phyloP scores from a whole-genome alignment of 2,113 vertebrate genomes.

The Scartelaos histophorus region DNA sequence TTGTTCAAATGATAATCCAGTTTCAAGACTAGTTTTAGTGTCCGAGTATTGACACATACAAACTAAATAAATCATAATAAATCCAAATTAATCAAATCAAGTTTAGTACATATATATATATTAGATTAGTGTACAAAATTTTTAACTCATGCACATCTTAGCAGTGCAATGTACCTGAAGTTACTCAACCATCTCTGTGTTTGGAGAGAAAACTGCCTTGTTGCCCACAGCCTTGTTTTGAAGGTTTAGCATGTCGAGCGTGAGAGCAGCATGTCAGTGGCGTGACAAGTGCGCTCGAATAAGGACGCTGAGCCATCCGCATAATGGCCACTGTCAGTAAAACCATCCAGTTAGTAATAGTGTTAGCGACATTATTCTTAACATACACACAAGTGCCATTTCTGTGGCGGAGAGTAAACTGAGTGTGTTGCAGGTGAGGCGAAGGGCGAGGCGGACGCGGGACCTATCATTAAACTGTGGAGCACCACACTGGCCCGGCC shows the following conservation, averaged over 20 bases:
- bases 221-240: slow-evolving; percentile 31
- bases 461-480: slow-evolving; percentile 74
- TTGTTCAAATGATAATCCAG: no score
- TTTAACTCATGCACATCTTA: neutral
- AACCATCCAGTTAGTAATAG: slow-evolving; percentile 72
- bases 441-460: slow-evolving; percentile 70
- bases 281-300: slow-evolving; percentile 70
- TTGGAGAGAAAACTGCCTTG: slow-evolving; percentile 20
- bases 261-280: slow-evolving; percentile 65
- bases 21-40: no score
- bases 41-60: no score
- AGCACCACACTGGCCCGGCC: slow-evolving; percentile 56
- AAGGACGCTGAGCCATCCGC: slow-evolving; percentile 67
- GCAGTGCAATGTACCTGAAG: slow-evolving; percentile 19
- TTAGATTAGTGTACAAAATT: neutral
- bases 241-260: slow-evolving; percentile 49
- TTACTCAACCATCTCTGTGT: slow-evolving; percentile 22
- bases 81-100: no score
- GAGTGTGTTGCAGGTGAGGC: slow-evolving; percentile 74
- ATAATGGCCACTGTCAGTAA: slow-evolving; percentile 71
- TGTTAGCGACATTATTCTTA: slow-evolving; percentile 68
- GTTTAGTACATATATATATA: no score
- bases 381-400: slow-evolving; percentile 48
- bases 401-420: slow-evolving; percentile 56
- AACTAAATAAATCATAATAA: no score